Evolutionary conservation across 2,888 invertebrate species (phyloP).

Genomic region (Heteromurus nitidus): DNA sequence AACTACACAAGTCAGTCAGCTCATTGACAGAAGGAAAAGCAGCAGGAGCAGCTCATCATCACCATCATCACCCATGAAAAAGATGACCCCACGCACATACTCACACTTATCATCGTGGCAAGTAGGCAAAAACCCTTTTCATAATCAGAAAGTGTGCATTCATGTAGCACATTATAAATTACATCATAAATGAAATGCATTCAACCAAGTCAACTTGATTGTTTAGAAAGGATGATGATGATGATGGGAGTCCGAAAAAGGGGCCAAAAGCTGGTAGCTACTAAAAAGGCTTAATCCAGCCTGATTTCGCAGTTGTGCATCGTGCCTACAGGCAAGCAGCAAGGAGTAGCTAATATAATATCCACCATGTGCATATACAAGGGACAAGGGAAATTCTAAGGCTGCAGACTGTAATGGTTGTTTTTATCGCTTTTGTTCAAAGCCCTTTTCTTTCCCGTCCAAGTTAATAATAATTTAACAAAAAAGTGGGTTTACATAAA

Average conservation of each 20-base stretch:
- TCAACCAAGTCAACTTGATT: constrained; percentile 71
- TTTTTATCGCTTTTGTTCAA: constrained; percentile 18
- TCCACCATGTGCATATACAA: background rate
- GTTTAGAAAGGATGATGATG: constrained; percentile 30
- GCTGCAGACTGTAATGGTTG: constrained; percentile 37
- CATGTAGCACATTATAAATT: constrained; percentile 63
- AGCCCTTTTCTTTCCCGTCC: background rate
- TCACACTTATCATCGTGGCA: constrained; percentile 24
- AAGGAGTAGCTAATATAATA: too few relatives aligned
- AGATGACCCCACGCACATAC: constrained; percentile 28
- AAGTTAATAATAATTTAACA: too few relatives aligned
- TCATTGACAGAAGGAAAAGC: constrained; percentile 44
- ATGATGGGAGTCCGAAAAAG: constrained; percentile 53
- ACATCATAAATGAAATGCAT: constrained; percentile 68
- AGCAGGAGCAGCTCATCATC: constrained; percentile 59
- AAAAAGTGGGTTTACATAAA: too few relatives aligned
- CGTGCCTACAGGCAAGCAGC: too few relatives aligned
- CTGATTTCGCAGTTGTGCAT: too few relatives aligned
- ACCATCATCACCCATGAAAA: constrained; percentile 16
- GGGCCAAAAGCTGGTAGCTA: constrained; percentile 9
- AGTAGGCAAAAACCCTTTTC: constrained; percentile 6
- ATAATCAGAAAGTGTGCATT: constrained; percentile 43
- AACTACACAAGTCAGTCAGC: constrained; percentile 8
- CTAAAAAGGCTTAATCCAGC: constrained; percentile 2
- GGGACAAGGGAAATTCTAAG: background rate